Evolutionary conservation across 1,140 invertebrate genomes (phyloP).

Genomic region (Diabrotica virgifera): DNA sequence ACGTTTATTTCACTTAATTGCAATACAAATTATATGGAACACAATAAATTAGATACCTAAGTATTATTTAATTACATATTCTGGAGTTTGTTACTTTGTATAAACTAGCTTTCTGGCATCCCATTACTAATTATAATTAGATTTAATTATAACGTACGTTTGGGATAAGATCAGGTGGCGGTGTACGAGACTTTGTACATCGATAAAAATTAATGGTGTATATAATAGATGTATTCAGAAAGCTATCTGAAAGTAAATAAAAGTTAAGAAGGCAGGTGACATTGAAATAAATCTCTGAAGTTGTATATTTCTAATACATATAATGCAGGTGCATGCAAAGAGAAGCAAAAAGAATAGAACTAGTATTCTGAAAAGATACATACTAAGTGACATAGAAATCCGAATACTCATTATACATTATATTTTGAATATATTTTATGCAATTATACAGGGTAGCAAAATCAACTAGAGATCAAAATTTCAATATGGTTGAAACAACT

Average conservation of each 20-base stretch:
- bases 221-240: not conserved
- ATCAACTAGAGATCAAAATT: too few relatives aligned
- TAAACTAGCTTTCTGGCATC: conserved; percentile 29
- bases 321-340: too few relatives aligned
- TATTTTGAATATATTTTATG: too few relatives aligned
- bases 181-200: conserved; percentile 6
- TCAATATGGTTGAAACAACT: too few relatives aligned
- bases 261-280: not conserved
- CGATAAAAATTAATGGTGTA: not conserved
- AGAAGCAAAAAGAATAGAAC: too few relatives aligned
- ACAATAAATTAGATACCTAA: conserved; percentile 46
- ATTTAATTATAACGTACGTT: conserved; percentile 24
- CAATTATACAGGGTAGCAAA: too few relatives aligned
- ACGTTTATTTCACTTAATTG: conserved; percentile 43
- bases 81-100: conserved; percentile 15
- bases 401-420: too few relatives aligned
- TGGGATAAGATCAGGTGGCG: conserved; percentile 14
- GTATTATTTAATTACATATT: conserved; percentile 45
- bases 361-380: too few relatives aligned
- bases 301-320: too few relatives aligned
- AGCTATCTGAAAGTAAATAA: not conserved
- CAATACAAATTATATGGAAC: conserved; percentile 43
- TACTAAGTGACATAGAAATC: too few relatives aligned
- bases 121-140: conserved; percentile 29
- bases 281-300: too few relatives aligned